Conservation (phyloP, 2,113 vertebrate genomes). For the Dascyllus trimaculatus region DNA sequence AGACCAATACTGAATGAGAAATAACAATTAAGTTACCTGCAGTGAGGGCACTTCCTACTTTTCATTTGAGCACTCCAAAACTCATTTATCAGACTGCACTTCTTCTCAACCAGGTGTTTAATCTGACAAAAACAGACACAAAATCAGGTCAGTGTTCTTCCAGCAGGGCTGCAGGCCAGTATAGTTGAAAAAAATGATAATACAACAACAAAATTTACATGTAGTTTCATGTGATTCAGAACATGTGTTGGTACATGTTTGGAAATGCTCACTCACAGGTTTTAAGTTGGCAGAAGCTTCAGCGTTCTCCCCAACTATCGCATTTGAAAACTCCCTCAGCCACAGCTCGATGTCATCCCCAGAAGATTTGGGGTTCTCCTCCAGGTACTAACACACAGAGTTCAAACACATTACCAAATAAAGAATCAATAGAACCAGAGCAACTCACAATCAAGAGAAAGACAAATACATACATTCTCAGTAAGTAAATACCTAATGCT, state of each 20-base stretch:
- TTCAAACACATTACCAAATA: neutral
- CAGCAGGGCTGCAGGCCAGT: too few species aligned
- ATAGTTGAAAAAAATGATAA: neutral
- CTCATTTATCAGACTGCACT: slow-evolving; percentile 83
- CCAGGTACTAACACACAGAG: slow-evolving; percentile 85
- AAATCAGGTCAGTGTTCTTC: too few species aligned
- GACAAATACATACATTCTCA: neutral
- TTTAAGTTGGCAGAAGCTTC: slow-evolving; percentile 5
- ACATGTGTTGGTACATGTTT: accelerated
- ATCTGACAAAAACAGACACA: slow-evolving; percentile 80
- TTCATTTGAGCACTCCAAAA: slow-evolving; percentile 92
- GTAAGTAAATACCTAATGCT: too few species aligned
- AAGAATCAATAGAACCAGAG: too few species aligned
- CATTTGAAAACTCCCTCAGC: slow-evolving; percentile 81
- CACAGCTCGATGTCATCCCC: slow-evolving; percentile 87
- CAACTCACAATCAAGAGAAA: neutral
- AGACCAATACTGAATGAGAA: neutral
- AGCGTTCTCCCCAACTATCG: slow-evolving; percentile 70
- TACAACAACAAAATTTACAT: too few species aligned
- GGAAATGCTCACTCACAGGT: slow-evolving; percentile 70
- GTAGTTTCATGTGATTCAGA: too few species aligned
- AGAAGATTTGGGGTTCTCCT: slow-evolving; percentile 83
- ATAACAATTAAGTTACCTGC: slow-evolving; percentile 85
- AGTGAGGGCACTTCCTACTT: slow-evolving; percentile 89
- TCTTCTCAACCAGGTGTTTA: slow-evolving; percentile 93